Evolutionary conservation across 2,888 invertebrate species (phyloP).

Genomic region (Drosophila lacicola): DNA sequence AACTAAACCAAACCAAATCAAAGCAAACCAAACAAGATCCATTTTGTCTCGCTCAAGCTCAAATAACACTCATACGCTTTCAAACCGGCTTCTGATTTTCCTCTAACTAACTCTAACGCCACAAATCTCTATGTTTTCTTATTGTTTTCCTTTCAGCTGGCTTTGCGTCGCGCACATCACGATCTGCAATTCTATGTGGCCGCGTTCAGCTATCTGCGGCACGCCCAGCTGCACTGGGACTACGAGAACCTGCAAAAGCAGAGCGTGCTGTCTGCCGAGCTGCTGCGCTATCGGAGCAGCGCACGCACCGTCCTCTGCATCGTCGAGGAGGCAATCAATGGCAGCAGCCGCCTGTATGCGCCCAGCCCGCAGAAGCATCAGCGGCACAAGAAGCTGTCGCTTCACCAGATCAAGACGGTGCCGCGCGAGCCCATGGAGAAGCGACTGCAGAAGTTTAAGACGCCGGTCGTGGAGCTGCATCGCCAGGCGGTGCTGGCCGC

Average conservation of each 20-base stretch:
- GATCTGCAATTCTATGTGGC: constrained; percentile 81
- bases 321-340: constrained; percentile 79
- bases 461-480: constrained; percentile 53
- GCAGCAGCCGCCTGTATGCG: constrained; percentile 36
- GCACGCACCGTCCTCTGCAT: constrained; percentile 74
- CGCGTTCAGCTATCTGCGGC: constrained; percentile 72
- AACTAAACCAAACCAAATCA: background rate
- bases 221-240: constrained; percentile 71
- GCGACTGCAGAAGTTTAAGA: constrained; percentile 59
- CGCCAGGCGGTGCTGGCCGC: constrained; percentile 52
- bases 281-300: constrained; percentile 56
- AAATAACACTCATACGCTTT: constrained; percentile 8
- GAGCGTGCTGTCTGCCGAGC: constrained; percentile 56
- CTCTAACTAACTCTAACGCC: constrained; percentile 8
- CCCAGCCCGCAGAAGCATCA: background rate
- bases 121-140: background rate
- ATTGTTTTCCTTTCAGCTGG: constrained; percentile 59
- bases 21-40: no score
- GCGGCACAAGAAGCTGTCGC: background rate
- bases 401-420: constrained; percentile 40
- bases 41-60: background rate
- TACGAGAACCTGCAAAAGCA: constrained; percentile 49
- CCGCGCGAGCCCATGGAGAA: constrained; percentile 65
- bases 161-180: constrained; percentile 74
- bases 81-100: constrained; percentile 6